Conservation (phyloP, 2,797 vertebrate species). For the Protosalanx chinensis region DNA sequence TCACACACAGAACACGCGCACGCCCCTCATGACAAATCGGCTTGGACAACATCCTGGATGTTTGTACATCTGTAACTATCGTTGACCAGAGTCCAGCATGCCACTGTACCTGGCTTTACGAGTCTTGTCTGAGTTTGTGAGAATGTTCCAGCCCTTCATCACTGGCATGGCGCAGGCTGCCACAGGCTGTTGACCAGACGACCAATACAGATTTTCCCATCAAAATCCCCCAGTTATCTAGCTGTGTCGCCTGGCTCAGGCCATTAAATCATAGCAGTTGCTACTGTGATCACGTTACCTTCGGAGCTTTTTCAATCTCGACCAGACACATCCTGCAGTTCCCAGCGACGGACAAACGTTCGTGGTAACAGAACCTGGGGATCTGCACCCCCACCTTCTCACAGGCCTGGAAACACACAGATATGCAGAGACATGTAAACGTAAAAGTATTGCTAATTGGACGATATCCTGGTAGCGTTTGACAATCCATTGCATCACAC, state of each 20-base stretch:
- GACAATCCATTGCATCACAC: not conserved
- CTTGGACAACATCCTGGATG: not conserved
- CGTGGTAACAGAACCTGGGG: constrained; percentile 97
- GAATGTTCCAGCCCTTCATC: constrained; percentile 99
- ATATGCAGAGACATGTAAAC: not conserved
- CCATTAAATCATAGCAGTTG: too few species aligned
- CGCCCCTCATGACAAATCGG: not conserved
- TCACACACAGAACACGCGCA: not conserved
- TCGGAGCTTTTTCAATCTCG: constrained; percentile 90
- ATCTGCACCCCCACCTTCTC: constrained; percentile 96
- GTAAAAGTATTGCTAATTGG: not conserved
- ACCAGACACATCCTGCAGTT: constrained; percentile 99
- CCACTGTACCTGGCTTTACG: constrained; percentile 89
- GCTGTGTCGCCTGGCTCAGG: too few species aligned
- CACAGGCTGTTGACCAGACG: constrained; percentile 78
- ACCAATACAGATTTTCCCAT: not conserved
- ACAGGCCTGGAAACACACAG: constrained; percentile 79
- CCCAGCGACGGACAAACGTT: constrained; percentile 94
- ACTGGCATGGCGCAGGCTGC: constrained; percentile 99
- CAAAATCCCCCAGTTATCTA: too few species aligned
- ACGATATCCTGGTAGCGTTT: not conserved
- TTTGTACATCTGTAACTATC: not conserved
- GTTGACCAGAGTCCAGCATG: not conserved
- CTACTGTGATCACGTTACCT: constrained; percentile 52
- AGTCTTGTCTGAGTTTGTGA: constrained; percentile 95